These are phyloP conservation scores for Scomber scombrus DNA, from an alignment of 2,113 vertebrate genomes.

Conservation along the genomic window DNA sequence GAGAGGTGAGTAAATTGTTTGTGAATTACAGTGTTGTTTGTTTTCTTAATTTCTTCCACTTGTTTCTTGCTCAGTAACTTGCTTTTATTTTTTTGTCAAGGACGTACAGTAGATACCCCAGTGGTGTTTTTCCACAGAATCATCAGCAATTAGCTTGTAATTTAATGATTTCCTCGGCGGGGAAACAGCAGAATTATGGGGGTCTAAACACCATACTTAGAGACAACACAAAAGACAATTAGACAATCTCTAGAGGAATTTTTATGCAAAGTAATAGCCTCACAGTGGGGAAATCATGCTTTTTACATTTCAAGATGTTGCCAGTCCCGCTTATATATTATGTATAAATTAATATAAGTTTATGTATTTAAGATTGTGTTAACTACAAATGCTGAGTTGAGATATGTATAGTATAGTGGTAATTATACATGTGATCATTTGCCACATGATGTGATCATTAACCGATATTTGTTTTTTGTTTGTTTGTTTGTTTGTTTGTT, in stretches of 20 bases:
- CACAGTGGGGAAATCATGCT: background rate
- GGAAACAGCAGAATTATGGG: constrained; percentile 17
- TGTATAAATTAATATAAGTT: no score
- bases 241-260: constrained; percentile 39
- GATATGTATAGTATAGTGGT: background rate
- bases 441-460: background rate
- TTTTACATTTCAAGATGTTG: background rate
- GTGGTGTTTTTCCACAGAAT: constrained; percentile 33
- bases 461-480: background rate
- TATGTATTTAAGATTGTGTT: no score
- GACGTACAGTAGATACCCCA: background rate
- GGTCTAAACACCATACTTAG: constrained; percentile 45
- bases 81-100: constrained; percentile 8
- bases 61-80: constrained; percentile 7
- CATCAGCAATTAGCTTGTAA: constrained; percentile 36
- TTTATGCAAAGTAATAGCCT: background rate
- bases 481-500: no score
- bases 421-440: constrained; percentile 1
- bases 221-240: constrained; percentile 40
- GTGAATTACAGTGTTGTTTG: background rate
- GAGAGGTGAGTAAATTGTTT: constrained; percentile 75
- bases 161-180: constrained; percentile 38
- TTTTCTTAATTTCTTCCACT: background rate
- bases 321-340: background rate
- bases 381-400: background rate